Conservation (phyloP, 2,797 vertebrate genomes). For the Phataginus tetradactyla region DNA sequence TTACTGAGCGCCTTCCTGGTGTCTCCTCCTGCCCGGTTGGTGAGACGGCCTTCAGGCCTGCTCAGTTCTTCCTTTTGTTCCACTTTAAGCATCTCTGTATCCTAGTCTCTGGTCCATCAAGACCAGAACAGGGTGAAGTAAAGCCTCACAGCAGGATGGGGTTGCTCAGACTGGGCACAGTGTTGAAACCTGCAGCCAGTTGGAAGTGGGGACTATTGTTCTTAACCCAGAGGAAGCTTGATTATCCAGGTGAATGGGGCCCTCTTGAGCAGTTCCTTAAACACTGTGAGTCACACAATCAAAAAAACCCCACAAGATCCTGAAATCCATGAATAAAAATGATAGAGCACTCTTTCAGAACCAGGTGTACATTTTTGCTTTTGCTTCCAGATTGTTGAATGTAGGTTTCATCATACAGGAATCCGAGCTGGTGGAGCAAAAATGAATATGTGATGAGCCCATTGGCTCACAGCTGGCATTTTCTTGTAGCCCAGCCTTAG, state of each 20-base stretch:
- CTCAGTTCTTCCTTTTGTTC: neutral
- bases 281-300: neutral
- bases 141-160: neutral
- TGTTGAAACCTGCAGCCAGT: neutral
- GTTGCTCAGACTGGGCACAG: neutral
- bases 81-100: neutral
- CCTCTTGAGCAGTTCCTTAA: slow-evolving; percentile 6
- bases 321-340: neutral
- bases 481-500: neutral
- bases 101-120: neutral
- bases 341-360: neutral
- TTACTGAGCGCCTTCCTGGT: neutral
- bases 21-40: neutral
- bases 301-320: neutral
- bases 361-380: neutral
- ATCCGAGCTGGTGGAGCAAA: slow-evolving; percentile 59
- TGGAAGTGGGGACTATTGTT: neutral
- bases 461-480: neutral
- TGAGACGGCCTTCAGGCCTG: neutral
- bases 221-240: slow-evolving; percentile 13
- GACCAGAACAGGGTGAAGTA: neutral
- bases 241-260: neutral
- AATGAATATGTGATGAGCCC: neutral
- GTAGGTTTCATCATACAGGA: slow-evolving; percentile 59
- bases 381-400: slow-evolving; percentile 55